A percentile compares a stretch with the other conserved stretches of the same genome.
These are phyloP conservation scores for Eilema caniola DNA, from an alignment of 2,888 invertebrate species.

Conservation along the genomic window DNA sequence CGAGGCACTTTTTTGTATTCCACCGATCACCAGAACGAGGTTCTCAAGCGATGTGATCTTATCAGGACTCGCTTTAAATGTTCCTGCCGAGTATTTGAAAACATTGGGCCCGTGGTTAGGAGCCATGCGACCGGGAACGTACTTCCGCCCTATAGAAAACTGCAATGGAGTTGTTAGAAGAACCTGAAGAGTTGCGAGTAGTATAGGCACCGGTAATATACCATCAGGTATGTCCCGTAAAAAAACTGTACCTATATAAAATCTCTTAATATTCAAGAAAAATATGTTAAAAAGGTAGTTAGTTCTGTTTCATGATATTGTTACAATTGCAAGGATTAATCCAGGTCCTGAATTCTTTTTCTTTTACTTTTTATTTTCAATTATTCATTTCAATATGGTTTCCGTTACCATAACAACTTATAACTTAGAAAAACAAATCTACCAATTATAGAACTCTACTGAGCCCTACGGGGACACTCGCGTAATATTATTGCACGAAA, in stretches of 20 bases:
- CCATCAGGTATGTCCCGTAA: too few species aligned
- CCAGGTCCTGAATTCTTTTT: too few species aligned
- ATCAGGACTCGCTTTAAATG: slow-evolving; percentile 20
- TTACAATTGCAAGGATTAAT: too few species aligned
- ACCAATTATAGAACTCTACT: not conserved
- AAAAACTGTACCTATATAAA: too few species aligned
- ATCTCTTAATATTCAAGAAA: too few species aligned
- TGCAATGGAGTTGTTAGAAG: not conserved
- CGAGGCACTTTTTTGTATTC: slow-evolving; percentile 57
- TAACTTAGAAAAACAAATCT: not conserved
- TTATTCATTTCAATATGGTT: not conserved
- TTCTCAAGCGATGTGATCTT: slow-evolving; percentile 20
- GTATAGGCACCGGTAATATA: not conserved
- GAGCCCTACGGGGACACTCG: not conserved
- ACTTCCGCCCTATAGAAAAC: not conserved
- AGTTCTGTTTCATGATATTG: too few species aligned
- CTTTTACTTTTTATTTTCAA: too few species aligned
- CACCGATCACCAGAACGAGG: slow-evolving; percentile 36
- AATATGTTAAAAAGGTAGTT: too few species aligned
- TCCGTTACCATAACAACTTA: not conserved
- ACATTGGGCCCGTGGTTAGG: not conserved
- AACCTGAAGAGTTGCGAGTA: not conserved
- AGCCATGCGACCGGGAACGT: not conserved
- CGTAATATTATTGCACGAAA: slow-evolving; percentile 15
- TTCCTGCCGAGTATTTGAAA: slow-evolving; percentile 11